phyloP scores from a whole-genome alignment of 2,113 vertebrate species.

The Chaetodon auriga region DNA sequence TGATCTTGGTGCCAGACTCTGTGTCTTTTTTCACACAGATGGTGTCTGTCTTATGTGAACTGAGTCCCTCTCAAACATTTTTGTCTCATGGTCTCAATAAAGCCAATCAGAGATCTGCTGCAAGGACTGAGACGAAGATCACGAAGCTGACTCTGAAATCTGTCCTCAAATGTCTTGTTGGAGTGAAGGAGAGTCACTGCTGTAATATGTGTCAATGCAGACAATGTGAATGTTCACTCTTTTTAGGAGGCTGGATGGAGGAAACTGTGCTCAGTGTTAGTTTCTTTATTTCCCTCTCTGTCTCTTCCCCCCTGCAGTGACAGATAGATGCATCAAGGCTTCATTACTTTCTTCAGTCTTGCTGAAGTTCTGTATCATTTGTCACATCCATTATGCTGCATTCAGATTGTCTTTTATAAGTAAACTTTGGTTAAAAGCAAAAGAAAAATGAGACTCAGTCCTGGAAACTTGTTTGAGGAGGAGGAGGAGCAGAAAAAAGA shows the following conservation, averaged over 20 bases:
- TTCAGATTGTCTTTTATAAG: constrained; percentile 2
- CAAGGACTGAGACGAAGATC: no score
- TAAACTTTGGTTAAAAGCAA: constrained; percentile 23
- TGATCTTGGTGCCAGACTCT: background rate
- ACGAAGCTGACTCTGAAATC: no score
- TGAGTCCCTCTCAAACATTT: no score
- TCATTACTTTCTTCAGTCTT: constrained; percentile 12
- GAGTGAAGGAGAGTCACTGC: background rate
- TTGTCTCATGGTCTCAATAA: no score
- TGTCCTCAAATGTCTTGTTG: no score
- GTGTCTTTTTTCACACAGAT: no score
- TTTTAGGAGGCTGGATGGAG: no score
- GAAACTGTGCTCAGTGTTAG: background rate
- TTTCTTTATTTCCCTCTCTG: background rate
- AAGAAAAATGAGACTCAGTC: background rate
- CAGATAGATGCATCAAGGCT: background rate
- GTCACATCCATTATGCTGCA: constrained; percentile 24
- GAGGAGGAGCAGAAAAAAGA: background rate
- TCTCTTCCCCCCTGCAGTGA: background rate
- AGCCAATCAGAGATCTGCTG: no score
- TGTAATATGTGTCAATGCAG: background rate
- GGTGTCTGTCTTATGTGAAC: no score
- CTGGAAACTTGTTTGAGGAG: background rate
- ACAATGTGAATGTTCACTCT: no score
- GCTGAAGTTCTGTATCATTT: constrained; percentile 27